Evolutionary conservation across 2,888 invertebrate species (phyloP).

Genomic region (Synergus japonicus): DNA sequence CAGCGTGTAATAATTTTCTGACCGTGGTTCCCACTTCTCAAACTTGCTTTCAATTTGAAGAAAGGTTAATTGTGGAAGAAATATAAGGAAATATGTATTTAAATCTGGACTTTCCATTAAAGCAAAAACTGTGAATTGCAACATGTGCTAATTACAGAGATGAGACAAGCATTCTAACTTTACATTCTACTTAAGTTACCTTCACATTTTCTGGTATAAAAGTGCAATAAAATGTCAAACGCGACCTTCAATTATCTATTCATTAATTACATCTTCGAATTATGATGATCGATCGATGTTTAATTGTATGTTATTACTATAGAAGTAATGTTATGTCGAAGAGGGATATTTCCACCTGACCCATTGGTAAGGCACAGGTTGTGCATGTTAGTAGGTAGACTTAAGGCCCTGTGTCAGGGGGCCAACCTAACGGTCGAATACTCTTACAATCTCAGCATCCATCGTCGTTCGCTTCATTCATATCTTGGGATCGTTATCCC

Average conservation of each 20-base stretch:
- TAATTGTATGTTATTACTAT: neutral
- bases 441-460: conserved; percentile 59
- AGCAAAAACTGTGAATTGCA: neutral
- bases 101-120: neutral
- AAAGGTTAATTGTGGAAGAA: neutral
- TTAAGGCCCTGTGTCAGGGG: conserved; percentile 71
- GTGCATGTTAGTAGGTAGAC: conserved; percentile 47
- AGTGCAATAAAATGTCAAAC: neutral
- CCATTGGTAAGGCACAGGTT: conserved; percentile 61
- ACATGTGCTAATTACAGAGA: conserved; percentile 11
- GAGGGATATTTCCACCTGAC: conserved; percentile 58
- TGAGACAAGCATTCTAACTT: conserved; percentile 1
- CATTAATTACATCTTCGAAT: neutral
- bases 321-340: neutral
- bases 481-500: conserved; percentile 48
- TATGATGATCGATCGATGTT: neutral
- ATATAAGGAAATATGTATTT: neutral
- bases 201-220: neutral
- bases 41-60: neutral
- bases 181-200: neutral
- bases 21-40: conserved; percentile 4
- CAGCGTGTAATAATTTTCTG: conserved; percentile 49
- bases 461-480: conserved; percentile 56
- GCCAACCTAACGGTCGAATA: conserved; percentile 72
- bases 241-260: neutral